Evolutionary conservation across 2,797 vertebrate species (phyloP).

Genomic region (Pangasius macronema): DNA sequence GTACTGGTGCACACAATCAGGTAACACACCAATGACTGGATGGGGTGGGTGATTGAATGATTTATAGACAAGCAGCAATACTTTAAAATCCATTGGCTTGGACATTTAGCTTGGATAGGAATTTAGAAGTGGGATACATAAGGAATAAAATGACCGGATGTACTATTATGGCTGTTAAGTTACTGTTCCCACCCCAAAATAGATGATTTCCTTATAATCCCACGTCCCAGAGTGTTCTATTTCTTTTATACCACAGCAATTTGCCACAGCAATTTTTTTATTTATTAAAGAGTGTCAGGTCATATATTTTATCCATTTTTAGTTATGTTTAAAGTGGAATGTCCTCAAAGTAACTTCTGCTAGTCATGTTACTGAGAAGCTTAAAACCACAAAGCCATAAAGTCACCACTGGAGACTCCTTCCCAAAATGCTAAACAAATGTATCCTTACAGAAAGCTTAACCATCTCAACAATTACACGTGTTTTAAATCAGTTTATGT

Average conservation of each 20-base stretch:
- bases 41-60: not conserved
- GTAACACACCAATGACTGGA: not conserved
- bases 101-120: not conserved
- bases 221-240: not conserved
- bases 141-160: not conserved
- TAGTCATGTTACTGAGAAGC: no score
- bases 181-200: not conserved
- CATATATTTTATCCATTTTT: no score
- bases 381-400: no score
- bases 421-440: not conserved
- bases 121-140: not conserved
- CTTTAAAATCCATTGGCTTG: not conserved
- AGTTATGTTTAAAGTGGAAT: no score
- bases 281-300: not conserved
- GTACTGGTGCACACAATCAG: not conserved
- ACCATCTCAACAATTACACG: no score
- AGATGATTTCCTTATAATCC: not conserved
- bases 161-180: not conserved
- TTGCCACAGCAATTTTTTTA: not conserved
- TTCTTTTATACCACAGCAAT: not conserved
- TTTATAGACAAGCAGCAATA: not conserved
- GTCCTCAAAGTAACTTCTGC: no score
- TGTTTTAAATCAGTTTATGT: no score
- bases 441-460: not conserved
- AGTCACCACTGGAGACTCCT: not conserved